Conservation (phyloP, 1,140 invertebrate species). For the Drosophila tristis region DNA sequence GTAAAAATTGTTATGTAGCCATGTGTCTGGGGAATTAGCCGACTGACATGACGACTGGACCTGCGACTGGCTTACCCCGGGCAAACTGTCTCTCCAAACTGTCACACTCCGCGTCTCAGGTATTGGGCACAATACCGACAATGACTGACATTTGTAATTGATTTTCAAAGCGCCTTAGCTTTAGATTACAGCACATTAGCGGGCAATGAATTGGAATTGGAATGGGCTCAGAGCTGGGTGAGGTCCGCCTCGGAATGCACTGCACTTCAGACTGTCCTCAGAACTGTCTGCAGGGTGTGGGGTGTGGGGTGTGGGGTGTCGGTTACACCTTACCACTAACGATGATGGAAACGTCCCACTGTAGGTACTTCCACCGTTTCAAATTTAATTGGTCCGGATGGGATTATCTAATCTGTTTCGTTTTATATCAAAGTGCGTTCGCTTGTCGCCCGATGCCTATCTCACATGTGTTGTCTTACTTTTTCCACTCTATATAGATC, state of each 20-base stretch:
- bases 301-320: background rate
- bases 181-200: conserved; percentile 75
- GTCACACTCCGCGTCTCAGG: conserved; percentile 42
- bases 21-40: conserved; percentile 39
- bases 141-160: conserved; percentile 77
- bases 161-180: conserved; percentile 72
- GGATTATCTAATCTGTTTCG: conserved; percentile 37
- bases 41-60: conserved; percentile 1
- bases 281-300: conserved; percentile 8
- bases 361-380: conserved; percentile 1
- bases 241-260: conserved; percentile 25
- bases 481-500: conserved; percentile 27
- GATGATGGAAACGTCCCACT: background rate
- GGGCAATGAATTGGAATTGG: conserved; percentile 18
- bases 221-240: conserved; percentile 22
- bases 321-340: background rate
- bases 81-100: conserved; percentile 64
- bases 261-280: conserved; percentile 2
- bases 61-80: conserved; percentile 14
- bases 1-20: background rate
- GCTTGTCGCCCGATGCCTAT: conserved; percentile 64
- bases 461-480: conserved; percentile 44
- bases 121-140: conserved; percentile 64
- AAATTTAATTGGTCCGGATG: conserved; percentile 24
- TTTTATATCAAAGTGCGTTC: conserved; percentile 60